phyloP scores from a whole-genome alignment of 2,797 vertebrate species.

The Champsocephalus esox region DNA sequence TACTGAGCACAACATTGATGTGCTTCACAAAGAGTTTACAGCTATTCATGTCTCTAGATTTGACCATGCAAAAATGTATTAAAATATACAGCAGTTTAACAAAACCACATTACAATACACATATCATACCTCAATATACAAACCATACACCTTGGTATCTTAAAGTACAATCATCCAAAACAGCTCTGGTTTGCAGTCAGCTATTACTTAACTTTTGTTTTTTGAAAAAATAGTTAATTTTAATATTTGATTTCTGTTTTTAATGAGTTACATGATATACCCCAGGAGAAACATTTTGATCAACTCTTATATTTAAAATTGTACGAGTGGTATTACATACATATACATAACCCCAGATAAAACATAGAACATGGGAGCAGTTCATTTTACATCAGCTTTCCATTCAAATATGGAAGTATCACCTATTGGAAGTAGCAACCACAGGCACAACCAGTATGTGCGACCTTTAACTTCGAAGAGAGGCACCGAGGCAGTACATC shows the following conservation, averaged over 20 bases:
- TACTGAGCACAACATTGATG: too few species aligned
- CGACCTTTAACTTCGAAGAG: conserved; percentile 25
- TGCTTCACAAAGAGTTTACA: not conserved
- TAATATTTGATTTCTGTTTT: too few species aligned
- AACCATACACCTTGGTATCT: too few species aligned
- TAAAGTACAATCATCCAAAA: too few species aligned
- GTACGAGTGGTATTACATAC: not conserved
- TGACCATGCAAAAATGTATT: not conserved
- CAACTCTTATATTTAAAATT: not conserved
- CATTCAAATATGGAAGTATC: not conserved
- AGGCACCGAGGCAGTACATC: not conserved
- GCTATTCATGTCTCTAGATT: not conserved
- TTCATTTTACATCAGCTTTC: not conserved
- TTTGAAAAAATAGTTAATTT: too few species aligned
- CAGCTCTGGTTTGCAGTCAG: too few species aligned
- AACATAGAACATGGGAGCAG: not conserved
- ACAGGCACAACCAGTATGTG: not conserved
- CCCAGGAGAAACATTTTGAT: not conserved
- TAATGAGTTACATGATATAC: too few species aligned
- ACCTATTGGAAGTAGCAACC: not conserved
- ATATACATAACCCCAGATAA: not conserved
- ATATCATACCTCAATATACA: too few species aligned
- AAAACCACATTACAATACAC: too few species aligned
- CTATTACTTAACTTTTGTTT: too few species aligned
- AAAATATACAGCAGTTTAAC: not conserved